Evolutionary conservation across 2,113 vertebrate species (phyloP), one percentile per base, ranked within the genome.

Genomic region (Suncus etruscus): DNA sequence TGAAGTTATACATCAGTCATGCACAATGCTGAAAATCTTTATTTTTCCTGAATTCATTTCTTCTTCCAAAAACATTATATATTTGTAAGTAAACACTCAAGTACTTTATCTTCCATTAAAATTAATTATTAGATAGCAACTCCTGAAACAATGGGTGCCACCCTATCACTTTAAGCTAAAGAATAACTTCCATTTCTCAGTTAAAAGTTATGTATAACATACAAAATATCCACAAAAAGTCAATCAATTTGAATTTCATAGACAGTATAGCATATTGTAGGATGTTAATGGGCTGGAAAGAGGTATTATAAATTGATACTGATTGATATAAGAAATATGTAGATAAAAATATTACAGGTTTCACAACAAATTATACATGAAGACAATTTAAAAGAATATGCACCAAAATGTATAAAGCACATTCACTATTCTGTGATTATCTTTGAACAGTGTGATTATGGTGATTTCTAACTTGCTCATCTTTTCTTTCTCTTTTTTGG

Each of bases 161-260:
- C 68, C 9, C 25, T 78, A 29, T 9, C 20, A 47, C 51, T 79
- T 5, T 31, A 80, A 61, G 16, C 20, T 11, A 83, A 51, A 27
- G 29, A 85, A 70, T 78, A 75, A 54, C 9, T 86, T 75, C n/a
- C 54, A 24, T 68, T 89, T 9, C 20, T 20, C 84, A 27, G 31
- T 74, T 74, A 83, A 90, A 86, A 75, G 18, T 66, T 65, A 32
- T 11, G 9, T 80, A 69, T 4, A 74, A 18, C 29, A 94, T 83
- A 6, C 11, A 94, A 50, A 75, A 86, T 87, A 72, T 11, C 3
- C 9, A 39, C 0, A 7, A 73, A 88, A 83, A 51, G 15, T 83
- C 58, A 61, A 61, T 7, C 22, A 61, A 2, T 61, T 22, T 73
- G 65, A 75, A 79, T n/a, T 51, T 80, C n/a, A 76, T 8, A 10